These are phyloP conservation scores for Bellardia pandia DNA, from an alignment of 2,888 invertebrate genomes.

Conservation along the genomic window DNA sequence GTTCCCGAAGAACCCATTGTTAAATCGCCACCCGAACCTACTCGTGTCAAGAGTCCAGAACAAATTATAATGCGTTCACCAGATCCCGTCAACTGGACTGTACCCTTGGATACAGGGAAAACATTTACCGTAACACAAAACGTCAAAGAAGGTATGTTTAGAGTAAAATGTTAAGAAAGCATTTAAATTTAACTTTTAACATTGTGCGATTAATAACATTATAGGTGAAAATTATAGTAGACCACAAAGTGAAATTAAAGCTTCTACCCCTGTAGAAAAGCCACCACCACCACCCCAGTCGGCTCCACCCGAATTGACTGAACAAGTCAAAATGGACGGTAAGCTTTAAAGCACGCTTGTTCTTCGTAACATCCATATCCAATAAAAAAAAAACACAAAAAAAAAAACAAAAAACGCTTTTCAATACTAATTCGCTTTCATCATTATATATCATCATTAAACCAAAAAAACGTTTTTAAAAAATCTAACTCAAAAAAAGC, in stretches of 20 bases:
- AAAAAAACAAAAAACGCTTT: slow-evolving; percentile 73
- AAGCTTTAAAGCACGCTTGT: slow-evolving; percentile 83
- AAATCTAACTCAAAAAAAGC: slow-evolving; percentile 75
- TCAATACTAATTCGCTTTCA: slow-evolving; percentile 77
- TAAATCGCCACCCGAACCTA: slow-evolving; percentile 96
- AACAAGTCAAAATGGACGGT: slow-evolving; percentile 86
- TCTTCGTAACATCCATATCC: slow-evolving; percentile 74
- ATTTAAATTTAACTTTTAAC: neutral
- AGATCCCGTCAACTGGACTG: slow-evolving; percentile 97
- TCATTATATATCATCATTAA: slow-evolving; percentile 76
- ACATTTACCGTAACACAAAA: slow-evolving; percentile 97
- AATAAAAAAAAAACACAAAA: slow-evolving; percentile 69
- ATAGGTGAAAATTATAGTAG: slow-evolving; percentile 92
- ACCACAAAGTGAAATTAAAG: slow-evolving; percentile 95
- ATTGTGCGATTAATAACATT: slow-evolving; percentile 3
- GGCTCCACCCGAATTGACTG: slow-evolving; percentile 88
- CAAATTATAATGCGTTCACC: slow-evolving; percentile 96
- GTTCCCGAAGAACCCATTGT: slow-evolving; percentile 88
- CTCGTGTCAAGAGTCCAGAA: slow-evolving; percentile 96
- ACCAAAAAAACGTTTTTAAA: slow-evolving; percentile 73
- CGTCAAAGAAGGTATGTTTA: slow-evolving; percentile 89
- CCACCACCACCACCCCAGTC: slow-evolving; percentile 88
- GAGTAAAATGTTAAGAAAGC: neutral
- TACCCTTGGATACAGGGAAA: slow-evolving; percentile 96
- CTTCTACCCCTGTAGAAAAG: slow-evolving; percentile 88